A percentile compares a stretch with the other conserved stretches of the same genome.
Conservation (phyloP, 2,113 vertebrate species). For the Sinosuthora webbiana region DNA sequence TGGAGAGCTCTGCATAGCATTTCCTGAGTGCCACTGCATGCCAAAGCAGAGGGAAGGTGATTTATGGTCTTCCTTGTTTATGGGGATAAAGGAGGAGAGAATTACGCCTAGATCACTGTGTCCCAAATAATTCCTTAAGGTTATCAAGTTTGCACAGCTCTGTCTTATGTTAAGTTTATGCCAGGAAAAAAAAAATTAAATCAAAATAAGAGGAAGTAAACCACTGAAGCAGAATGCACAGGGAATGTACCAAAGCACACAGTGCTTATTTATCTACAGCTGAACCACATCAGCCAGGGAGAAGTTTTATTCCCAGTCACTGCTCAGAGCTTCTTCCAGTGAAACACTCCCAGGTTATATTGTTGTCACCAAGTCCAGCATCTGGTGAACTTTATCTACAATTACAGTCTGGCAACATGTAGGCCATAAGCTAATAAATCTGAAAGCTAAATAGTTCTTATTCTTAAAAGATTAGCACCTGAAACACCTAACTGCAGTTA, state of each 20-base stretch:
- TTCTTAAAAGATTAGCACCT: not conserved
- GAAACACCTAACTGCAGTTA: not conserved
- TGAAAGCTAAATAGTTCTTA: not conserved
- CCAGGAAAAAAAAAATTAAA: not conserved
- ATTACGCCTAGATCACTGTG: not conserved
- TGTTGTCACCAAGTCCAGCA: not conserved
- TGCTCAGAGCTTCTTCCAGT: not conserved
- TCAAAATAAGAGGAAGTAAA: not conserved
- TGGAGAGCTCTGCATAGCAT: not conserved
- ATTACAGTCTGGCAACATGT: not conserved
- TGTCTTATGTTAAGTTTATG: not conserved
- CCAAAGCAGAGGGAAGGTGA: conserved; percentile 13
- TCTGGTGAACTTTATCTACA: not conserved
- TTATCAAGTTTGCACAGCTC: conserved; percentile 1
- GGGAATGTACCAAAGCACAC: not conserved
- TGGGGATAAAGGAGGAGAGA: not conserved
- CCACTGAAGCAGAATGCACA: not conserved
- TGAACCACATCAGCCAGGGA: not conserved
- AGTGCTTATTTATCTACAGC: not conserved
- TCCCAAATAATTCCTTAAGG: conserved; percentile 32
- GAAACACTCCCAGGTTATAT: not conserved
- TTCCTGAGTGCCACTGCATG: not conserved
- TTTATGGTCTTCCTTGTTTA: not conserved
- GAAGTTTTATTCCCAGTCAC: not conserved
- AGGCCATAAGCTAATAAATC: not conserved